Conservation (phyloP, 2,797 vertebrate species). For the Intellagama lesueurii region DNA sequence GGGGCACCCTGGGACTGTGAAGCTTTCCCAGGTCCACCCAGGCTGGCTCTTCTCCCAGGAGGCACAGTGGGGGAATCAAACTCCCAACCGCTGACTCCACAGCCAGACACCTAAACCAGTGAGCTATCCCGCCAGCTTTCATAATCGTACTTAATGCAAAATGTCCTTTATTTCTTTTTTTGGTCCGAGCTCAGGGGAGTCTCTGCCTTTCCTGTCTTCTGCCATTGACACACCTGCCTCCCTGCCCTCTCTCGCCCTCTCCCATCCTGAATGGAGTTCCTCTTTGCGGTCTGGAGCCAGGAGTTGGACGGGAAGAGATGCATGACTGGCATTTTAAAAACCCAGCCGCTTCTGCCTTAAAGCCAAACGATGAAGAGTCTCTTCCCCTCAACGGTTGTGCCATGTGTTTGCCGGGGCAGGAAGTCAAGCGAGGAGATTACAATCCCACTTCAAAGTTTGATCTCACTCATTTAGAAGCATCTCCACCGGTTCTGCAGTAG, state of each 20-base stretch:
- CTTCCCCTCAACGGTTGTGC: conserved; percentile 46
- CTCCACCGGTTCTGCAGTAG: too few species aligned
- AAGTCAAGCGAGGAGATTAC: not conserved
- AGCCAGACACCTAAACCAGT: too few species aligned
- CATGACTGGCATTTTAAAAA: conserved; percentile 27
- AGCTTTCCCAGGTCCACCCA: too few species aligned
- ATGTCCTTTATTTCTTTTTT: not conserved
- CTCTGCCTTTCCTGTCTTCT: not conserved
- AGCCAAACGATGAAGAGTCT: conserved; percentile 42
- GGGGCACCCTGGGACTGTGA: too few species aligned
- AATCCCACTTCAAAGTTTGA: not conserved
- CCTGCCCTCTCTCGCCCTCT: not conserved
- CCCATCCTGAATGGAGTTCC: conserved; percentile 21
- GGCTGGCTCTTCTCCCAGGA: too few species aligned
- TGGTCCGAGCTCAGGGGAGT: not conserved
- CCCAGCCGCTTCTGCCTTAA: conserved; percentile 1
- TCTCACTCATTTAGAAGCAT: not conserved
- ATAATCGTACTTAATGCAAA: too few species aligned
- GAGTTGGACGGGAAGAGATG: not conserved
- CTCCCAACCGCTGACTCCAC: too few species aligned
- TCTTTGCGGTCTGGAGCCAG: conserved; percentile 27
- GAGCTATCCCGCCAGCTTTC: too few species aligned
- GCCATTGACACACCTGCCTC: not conserved
- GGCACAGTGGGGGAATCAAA: too few species aligned
- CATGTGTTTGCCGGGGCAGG: not conserved